Conservation (phyloP, 2,888 invertebrate species). For the Leptopilina drosophilae region DNA sequence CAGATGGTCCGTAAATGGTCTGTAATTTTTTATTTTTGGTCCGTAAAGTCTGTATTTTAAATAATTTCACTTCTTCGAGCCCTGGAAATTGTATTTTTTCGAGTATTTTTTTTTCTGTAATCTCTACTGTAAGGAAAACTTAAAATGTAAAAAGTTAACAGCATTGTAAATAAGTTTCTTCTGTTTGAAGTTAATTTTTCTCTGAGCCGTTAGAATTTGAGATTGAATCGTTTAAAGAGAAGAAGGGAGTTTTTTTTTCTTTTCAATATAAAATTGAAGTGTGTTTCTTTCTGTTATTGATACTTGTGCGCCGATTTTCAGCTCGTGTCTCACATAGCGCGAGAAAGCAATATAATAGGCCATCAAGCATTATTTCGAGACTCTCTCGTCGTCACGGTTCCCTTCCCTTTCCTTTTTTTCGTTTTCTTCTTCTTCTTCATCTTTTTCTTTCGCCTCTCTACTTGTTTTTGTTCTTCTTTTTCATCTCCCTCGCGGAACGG, state of each 20-base stretch:
- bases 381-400: conserved; percentile 58
- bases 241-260: background rate
- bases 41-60: too few relatives aligned
- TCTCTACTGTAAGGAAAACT: too few relatives aligned
- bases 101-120: too few relatives aligned
- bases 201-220: too few relatives aligned
- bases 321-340: conserved; percentile 61
- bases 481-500: conserved; percentile 54
- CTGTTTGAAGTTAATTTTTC: too few relatives aligned
- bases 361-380: conserved; percentile 61
- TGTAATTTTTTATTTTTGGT: too few relatives aligned
- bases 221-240: background rate
- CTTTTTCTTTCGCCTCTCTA: conserved; percentile 34
- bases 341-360: conserved; percentile 59
- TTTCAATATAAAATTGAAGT: too few relatives aligned
- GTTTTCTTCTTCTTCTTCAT: conserved; percentile 45
- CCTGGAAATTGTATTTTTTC: too few relatives aligned
- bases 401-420: conserved; percentile 53
- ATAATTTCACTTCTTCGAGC: too few relatives aligned
- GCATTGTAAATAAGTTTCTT: too few relatives aligned
- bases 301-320: conserved; percentile 45
- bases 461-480: conserved; percentile 45
- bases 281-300: conserved; percentile 12
- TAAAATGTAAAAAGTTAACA: too few relatives aligned
- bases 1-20: too few relatives aligned